Conservation (phyloP, 2,888 invertebrate species). For the Iselma pallidipennis region DNA sequence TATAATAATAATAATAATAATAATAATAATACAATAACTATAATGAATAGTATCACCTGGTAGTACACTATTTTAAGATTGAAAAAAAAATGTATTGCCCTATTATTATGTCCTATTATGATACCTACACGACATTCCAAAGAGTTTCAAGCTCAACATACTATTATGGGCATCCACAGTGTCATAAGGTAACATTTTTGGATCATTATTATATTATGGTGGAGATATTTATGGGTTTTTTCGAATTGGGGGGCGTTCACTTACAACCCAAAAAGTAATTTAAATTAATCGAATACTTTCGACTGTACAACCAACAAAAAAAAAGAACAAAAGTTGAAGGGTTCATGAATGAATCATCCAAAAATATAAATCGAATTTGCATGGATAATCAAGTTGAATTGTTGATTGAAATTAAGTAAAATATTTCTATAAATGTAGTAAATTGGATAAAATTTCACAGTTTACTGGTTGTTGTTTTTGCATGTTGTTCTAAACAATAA, state of each 20-base stretch:
- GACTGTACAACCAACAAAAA: background rate
- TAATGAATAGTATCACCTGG: conserved; percentile 18
- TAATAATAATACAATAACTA: conserved; percentile 16
- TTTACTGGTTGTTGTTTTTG: background rate
- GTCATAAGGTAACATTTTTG: too few species aligned
- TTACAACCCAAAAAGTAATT: background rate
- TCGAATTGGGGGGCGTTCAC: background rate
- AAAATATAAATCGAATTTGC: background rate
- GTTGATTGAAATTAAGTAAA: background rate
- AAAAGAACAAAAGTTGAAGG: background rate
- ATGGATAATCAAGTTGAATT: too few species aligned
- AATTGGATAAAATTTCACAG: background rate
- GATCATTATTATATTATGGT: too few species aligned
- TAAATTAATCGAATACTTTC: background rate
- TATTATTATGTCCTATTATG: conserved; percentile 23
- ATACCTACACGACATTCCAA: conserved; percentile 7
- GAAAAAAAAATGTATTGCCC: conserved; percentile 10
- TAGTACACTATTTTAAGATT: conserved; percentile 17
- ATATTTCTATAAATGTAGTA: background rate
- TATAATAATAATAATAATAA: too few species aligned
- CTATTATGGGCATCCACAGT: too few species aligned
- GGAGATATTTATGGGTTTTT: background rate
- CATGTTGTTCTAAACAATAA: too few species aligned
- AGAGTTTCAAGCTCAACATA: background rate
- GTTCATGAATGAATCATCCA: background rate